Evolutionary conservation across 2,888 invertebrate genomes (phyloP).

Genomic region (Eudasyphora cyanicolor): DNA sequence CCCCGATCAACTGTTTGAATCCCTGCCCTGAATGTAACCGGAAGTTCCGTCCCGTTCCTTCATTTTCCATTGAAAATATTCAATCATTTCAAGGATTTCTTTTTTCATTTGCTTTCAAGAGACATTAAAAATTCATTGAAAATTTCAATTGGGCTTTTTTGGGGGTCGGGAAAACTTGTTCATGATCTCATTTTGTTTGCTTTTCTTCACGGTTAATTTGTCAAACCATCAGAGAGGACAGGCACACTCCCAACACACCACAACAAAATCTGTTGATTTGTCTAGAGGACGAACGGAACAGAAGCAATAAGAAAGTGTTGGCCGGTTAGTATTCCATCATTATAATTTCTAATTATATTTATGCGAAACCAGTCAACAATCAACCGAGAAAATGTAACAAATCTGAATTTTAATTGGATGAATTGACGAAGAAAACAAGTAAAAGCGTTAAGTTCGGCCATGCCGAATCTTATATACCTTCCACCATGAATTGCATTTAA

Average conservation of each 20-base stretch:
- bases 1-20: too few species aligned
- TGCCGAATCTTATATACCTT: too few species aligned
- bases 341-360: slow-evolving; percentile 1
- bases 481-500: too few species aligned
- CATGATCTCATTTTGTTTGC: background rate
- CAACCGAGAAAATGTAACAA: background rate
- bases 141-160: too few species aligned
- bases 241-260: background rate
- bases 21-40: background rate
- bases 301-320: background rate
- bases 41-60: background rate
- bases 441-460: too few species aligned
- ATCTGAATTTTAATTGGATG: background rate
- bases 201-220: background rate
- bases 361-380: background rate
- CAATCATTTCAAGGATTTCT: background rate
- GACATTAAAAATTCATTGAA: background rate
- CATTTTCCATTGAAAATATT: background rate
- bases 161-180: background rate
- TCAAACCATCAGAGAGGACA: background rate
- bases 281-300: too few species aligned
- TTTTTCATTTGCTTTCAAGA: background rate
- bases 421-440: background rate
- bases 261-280: background rate
- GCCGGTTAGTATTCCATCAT: background rate